Percentiles rank a stretch among this genome's conserved stretches.
phyloP scores from a whole-genome alignment of 1,140 invertebrate genomes.

The Drosophila nebulosa region DNA sequence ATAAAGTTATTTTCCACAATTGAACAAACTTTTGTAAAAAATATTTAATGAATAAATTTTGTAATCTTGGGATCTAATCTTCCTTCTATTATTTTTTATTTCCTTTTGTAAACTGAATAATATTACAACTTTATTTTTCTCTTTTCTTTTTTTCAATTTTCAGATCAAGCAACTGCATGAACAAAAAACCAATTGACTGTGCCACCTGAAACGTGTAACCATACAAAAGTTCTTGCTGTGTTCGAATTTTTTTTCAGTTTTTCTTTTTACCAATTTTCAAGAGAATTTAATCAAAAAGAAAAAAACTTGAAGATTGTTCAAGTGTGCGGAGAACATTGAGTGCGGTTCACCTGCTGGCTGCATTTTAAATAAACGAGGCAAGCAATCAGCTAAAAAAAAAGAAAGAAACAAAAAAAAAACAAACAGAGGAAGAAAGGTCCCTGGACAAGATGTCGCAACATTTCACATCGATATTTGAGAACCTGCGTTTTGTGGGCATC shows the following conservation, averaged over 20 bases:
- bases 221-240: constrained; percentile 7
- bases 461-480: constrained; percentile 79
- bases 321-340: constrained; percentile 12
- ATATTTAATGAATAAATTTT: background rate
- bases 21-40: background rate
- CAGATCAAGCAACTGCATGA: background rate
- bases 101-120: background rate
- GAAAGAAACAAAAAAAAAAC: constrained; percentile 1
- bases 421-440: constrained; percentile 6
- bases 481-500: constrained; percentile 76
- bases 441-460: constrained; percentile 77
- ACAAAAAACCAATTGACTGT: constrained; percentile 36
- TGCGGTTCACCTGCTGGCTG: constrained; percentile 57
- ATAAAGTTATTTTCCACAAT: background rate
- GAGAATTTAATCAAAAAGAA: constrained; percentile 69
- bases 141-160: background rate
- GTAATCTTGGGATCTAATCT: background rate
- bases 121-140: background rate
- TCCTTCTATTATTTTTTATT: background rate
- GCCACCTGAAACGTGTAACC: constrained; percentile 17
- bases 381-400: constrained; percentile 24
- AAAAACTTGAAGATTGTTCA: constrained; percentile 52
- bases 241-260: constrained; percentile 1
- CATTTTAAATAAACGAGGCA: constrained; percentile 61
- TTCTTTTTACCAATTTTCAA: constrained; percentile 14